Evolutionary conservation across 2,888 invertebrate species (phyloP), one percentile per base, ranked within the genome.

Genomic region (Agrochola lychnidis): DNA sequence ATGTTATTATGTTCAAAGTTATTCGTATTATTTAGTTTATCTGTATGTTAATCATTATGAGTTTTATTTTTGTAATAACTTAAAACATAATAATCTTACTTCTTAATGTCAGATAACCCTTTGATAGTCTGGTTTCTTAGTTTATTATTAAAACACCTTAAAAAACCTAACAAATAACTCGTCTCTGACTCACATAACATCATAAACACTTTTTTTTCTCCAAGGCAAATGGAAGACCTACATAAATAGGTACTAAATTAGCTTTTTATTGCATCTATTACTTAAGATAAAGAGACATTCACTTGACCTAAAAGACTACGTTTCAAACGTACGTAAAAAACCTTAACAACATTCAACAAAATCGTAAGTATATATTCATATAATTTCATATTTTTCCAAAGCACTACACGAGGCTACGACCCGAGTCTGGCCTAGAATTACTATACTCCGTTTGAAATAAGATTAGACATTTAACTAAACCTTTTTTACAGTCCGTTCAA

Each of bases 231-330:
- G 45, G 10, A 36, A 4, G 45, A n/a, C 19, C n/a, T 62, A 25
- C 19, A 62, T 25, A 62, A 81, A 70, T 70, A 64, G 16, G 42
- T 25, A 77, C 0, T 71, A 77, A 71, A 64, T 81, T 61, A 64
- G 48, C 14, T 73, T 77, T 77, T 81, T 69, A 81, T 82, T 63
- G 42, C 42, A 67, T 22, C 70, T 73, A 78, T 82, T 73, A 81
- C 70, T 70, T 70, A 70, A 61, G 53, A 67, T 82, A 62, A 70
- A 42, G 66, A 73, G 78, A 30, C 45, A 78, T 61, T 69, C 14
- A 78, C 53, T 82, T 78, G 70, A 78, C 70, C 78, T 81, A 73
- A 70, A 78, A 73, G 22, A n/a, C 51, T 14, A 56, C 5, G 1
- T 62, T 25, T 36, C 16, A 22, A 51, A 9, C 51, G 3, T 51